A percentile compares a stretch with the other conserved stretches of the same genome.
Evolutionary conservation across 2,797 vertebrate species (phyloP).

Genomic region (Sarcophilus harrisii): DNA sequence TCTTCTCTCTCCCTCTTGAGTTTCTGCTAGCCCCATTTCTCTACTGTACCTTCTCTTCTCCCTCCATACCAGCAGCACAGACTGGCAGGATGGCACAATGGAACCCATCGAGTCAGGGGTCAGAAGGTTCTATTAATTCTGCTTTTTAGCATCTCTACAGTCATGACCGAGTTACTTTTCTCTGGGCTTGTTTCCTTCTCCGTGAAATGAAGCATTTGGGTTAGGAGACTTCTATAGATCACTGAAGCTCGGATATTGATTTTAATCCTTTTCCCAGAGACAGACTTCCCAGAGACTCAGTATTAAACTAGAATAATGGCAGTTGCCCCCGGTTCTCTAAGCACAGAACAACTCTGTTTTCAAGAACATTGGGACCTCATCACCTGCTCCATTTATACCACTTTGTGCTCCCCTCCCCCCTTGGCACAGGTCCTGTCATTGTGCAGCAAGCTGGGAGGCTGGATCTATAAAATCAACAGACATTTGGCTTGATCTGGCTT

Average conservation of each 20-base stretch:
- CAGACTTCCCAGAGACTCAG: not conserved
- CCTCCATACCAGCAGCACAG: not conserved
- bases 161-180: not conserved
- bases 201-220: not conserved
- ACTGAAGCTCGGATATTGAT: not conserved
- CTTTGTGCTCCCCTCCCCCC: not conserved
- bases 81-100: not conserved
- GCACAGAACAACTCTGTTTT: not conserved
- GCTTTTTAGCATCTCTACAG: not conserved
- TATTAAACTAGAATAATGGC: not conserved
- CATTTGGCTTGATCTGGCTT: conserved; percentile 60
- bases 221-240: not conserved
- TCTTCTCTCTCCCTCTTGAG: not conserved
- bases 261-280: not conserved
- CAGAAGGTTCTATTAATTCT: not conserved
- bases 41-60: not conserved
- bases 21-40: not conserved
- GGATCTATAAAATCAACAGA: conserved; percentile 35
- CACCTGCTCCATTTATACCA: conserved; percentile 7
- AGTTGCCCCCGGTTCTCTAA: not conserved
- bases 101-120: not conserved
- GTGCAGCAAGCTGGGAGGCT: not conserved
- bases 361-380: not conserved
- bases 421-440: conserved; percentile 40
- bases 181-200: not conserved